Evolutionary conservation across 2,888 invertebrate species (phyloP).

Genomic region (Amiota minor): DNA sequence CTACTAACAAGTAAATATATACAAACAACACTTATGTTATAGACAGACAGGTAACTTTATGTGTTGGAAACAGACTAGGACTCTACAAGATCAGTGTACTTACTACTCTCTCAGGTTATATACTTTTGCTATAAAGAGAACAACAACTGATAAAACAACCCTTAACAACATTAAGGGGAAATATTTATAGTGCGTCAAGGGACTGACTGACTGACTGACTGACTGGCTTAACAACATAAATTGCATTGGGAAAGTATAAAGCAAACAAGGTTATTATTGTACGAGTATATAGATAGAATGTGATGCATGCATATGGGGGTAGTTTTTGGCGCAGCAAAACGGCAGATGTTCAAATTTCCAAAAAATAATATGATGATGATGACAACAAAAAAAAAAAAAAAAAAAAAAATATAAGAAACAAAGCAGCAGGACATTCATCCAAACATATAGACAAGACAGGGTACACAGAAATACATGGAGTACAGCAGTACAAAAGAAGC

Average conservation of each 20-base stretch:
- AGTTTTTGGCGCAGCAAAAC: constrained; percentile 36
- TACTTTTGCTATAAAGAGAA: too few relatives aligned
- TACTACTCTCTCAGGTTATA: too few relatives aligned
- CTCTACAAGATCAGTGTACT: too few relatives aligned
- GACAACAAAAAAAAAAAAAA: constrained; percentile 39
- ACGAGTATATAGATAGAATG: background rate
- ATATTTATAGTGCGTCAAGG: constrained; percentile 13
- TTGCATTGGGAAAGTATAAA: constrained; percentile 10
- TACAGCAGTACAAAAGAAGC: background rate
- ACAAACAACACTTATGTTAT: constrained; percentile 37
- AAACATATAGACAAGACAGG: constrained; percentile 38
- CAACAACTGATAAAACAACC: constrained; percentile 12
- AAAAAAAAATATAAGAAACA: constrained; percentile 12
- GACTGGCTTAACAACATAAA: constrained; percentile 1
- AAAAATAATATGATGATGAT: constrained; percentile 38
- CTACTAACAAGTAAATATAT: background rate
- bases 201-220: background rate
- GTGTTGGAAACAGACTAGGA: background rate
- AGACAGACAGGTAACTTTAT: constrained; percentile 12
- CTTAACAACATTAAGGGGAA: background rate
- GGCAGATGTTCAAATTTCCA: constrained; percentile 67
- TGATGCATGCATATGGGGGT: constrained; percentile 23
- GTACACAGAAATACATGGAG: background rate
- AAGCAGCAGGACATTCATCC: background rate
- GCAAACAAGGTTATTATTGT: background rate